Evolutionary conservation across 2,888 invertebrate genomes (phyloP).

Genomic region (Asteroscopus sphinx): DNA sequence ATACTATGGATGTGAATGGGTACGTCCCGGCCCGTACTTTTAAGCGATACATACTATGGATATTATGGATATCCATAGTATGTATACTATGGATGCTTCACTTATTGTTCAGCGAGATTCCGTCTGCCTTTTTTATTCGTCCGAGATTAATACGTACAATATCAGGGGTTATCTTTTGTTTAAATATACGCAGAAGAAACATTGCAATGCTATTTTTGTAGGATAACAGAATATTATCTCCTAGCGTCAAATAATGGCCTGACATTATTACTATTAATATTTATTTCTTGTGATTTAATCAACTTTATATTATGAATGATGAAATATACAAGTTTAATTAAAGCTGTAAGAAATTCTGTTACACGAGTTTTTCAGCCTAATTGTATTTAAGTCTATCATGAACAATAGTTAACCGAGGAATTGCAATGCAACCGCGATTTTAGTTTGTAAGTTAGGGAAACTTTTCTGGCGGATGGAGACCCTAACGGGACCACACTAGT

Average conservation of each 20-base stretch:
- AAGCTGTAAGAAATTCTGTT: neutral
- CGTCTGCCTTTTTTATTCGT: too few species aligned
- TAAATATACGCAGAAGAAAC: slow-evolving; percentile 62
- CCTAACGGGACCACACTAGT: too few species aligned
- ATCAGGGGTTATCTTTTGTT: slow-evolving; percentile 73
- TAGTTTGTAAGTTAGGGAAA: too few species aligned
- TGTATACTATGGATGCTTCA: too few species aligned
- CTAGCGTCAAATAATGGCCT: slow-evolving; percentile 30
- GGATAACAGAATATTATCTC: slow-evolving; percentile 56
- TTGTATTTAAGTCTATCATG: neutral
- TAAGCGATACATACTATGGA: too few species aligned
- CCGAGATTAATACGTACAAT: slow-evolving; percentile 49
- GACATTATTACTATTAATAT: slow-evolving; percentile 18
- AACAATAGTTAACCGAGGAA: too few species aligned
- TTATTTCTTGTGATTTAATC: slow-evolving; percentile 10
- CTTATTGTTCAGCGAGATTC: too few species aligned
- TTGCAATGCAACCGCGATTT: too few species aligned
- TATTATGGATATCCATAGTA: too few species aligned
- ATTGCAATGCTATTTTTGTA: slow-evolving; percentile 71
- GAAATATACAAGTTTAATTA: slow-evolving; percentile 23
- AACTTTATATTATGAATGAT: slow-evolving; percentile 12
- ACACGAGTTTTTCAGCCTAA: neutral
- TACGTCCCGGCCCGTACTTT: too few species aligned
- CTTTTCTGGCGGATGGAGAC: too few species aligned
- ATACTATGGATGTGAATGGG: too few species aligned